Conservation (phyloP, 2,888 invertebrate species). For the Carabus problematicus region DNA sequence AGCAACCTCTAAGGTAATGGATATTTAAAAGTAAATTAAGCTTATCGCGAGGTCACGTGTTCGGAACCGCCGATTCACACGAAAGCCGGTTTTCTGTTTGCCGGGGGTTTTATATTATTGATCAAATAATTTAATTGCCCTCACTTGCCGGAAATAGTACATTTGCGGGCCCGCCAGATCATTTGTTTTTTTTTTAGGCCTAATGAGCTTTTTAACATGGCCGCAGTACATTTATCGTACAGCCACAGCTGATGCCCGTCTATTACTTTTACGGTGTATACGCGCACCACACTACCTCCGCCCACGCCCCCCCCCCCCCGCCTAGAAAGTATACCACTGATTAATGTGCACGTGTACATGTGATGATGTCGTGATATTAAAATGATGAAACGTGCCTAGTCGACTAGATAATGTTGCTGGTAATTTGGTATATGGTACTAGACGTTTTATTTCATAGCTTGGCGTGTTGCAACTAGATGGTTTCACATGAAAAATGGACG, state of each 20-base stretch:
- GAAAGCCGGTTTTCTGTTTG: not conserved
- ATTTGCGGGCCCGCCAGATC: constrained; percentile 15
- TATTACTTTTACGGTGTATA: constrained; percentile 12
- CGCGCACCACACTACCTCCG: constrained; percentile 5
- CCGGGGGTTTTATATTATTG: not conserved
- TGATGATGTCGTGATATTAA: constrained; percentile 1
- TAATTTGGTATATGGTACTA: too few species aligned
- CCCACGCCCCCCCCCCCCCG: constrained; percentile 10
- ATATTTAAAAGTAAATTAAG: constrained; percentile 40
- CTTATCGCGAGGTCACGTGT: constrained; percentile 27
- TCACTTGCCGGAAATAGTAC: not conserved
- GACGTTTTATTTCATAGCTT: too few species aligned
- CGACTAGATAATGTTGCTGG: too few species aligned
- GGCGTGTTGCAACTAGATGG: too few species aligned
- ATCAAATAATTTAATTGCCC: constrained; percentile 10
- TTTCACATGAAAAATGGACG: too few species aligned
- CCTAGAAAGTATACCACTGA: constrained; percentile 10
- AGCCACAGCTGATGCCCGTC: constrained; percentile 27
- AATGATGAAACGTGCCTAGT: too few species aligned
- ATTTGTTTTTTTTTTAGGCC: constrained; percentile 36
- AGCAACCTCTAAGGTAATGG: constrained; percentile 24
- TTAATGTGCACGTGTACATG: constrained; percentile 10
- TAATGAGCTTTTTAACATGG: constrained; percentile 31
- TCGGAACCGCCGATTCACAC: constrained; percentile 2
- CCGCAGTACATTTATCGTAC: constrained; percentile 30